Base-by-base conservation (phyloP, 1,140 invertebrate species). In the Drosophila kurseongensis region DNA sequence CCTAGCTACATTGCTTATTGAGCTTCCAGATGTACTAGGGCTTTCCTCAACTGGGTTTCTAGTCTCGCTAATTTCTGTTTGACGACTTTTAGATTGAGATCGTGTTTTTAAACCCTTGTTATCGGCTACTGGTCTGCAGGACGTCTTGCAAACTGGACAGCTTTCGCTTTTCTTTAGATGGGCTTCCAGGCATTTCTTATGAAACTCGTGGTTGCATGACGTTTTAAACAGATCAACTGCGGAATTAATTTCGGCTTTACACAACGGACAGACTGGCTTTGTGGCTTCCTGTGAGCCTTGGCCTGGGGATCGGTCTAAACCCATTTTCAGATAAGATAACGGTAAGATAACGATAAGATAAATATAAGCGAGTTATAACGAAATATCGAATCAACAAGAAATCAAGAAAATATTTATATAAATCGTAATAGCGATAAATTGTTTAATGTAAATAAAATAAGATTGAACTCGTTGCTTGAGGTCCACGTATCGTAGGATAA, bases 271-370 rank as follows among this genome's bases (percentile, higher is more conserved):
- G 29, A 36, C 50, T 52, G n/a, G 9, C 9, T 5, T 51, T 9
- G 8, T 12, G 9, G 1, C 27, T 32, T 36, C n/a, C 9, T 52
- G 50, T 12, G 45, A n/a, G 23, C 13, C 45, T 7, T 48, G 27
- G 45, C 12, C 45, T 27, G 45, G 45, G 2, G 23, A 48, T 48
- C 45, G 45, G 45, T 48, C 45, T 48, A 32, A 32, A 32, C 29
- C 29, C 29, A 32, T 32, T 32, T 32, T 32, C 23, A 23, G 23
- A 23, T 23, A 23, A 23, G 23, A 23, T 23, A 23, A 23, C 23
- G 23, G 3, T n/a, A n/a, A n/a, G n/a, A n/a, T n/a, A n/a, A n/a
- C n/a, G 18, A 18, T 18, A 18, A 18, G 18, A 23, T 23, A 23
- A 23, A 23, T 23, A 23, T 23, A 23, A 23, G 23, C 23, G 23